Conservation (phyloP, 92 coral and sea anemone species). For the Porites divaricata region DNA sequence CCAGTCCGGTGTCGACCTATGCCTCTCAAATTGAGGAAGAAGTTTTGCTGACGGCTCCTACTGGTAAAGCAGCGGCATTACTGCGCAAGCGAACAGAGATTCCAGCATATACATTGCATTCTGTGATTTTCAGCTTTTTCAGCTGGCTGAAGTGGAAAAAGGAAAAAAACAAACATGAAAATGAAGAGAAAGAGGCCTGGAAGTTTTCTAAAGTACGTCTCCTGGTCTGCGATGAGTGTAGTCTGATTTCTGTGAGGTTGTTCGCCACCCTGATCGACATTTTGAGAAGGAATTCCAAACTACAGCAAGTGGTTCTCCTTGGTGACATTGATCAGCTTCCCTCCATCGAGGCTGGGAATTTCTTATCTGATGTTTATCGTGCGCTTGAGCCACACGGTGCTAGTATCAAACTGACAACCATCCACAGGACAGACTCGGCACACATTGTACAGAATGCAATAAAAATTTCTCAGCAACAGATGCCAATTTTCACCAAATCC, state of each 20-base stretch:
- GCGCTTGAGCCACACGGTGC: slow-evolving; percentile 22
- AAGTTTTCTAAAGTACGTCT: slow-evolving; percentile 44
- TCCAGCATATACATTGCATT: slow-evolving; percentile 48
- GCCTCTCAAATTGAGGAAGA: slow-evolving; percentile 7
- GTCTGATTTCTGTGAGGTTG: slow-evolving; percentile 48
- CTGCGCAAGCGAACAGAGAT: slow-evolving; percentile 49
- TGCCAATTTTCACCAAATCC: slow-evolving; percentile 42
- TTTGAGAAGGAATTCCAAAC: slow-evolving; percentile 12
- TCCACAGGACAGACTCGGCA: slow-evolving; percentile 54
- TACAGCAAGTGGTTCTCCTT: slow-evolving; percentile 47
- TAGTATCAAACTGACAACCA: slow-evolving; percentile 25
- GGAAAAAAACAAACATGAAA: background rate
- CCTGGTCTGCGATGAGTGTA: slow-evolving; percentile 66
- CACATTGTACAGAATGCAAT: slow-evolving; percentile 55
- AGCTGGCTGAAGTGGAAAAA: background rate
- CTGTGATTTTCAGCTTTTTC: slow-evolving; percentile 55
- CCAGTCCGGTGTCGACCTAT: background rate
- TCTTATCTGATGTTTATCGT: slow-evolving; percentile 40
- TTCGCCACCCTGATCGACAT: slow-evolving; percentile 39
- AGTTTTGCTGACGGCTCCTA: slow-evolving; percentile 66
- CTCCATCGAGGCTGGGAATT: slow-evolving; percentile 70
- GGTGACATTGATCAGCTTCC: slow-evolving; percentile 63
- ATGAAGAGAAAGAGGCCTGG: slow-evolving; percentile 29
- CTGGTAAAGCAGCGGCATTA: slow-evolving; percentile 70
- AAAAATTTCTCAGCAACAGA: slow-evolving; percentile 31